A percentile compares a stretch with the other conserved stretches of the same genome.
These are phyloP conservation scores for Oxygymnocypris stewartii DNA, from an alignment of 2,113 vertebrate species.

Conservation along the genomic window DNA sequence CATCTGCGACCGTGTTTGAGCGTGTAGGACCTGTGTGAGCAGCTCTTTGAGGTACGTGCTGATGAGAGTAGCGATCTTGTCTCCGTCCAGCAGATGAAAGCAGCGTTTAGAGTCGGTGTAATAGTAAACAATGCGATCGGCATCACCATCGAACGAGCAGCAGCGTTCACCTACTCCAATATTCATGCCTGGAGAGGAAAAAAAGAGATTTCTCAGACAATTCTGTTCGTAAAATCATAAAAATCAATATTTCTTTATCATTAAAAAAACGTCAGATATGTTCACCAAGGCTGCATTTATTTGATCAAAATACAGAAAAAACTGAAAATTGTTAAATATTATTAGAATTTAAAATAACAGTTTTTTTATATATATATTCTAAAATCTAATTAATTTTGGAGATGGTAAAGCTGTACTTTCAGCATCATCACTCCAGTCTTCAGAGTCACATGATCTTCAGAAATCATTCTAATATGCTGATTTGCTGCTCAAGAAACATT, in stretches of 20 bases:
- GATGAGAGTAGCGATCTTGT: constrained; percentile 94
- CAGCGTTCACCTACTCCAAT: constrained; percentile 80
- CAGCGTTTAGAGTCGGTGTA: constrained; percentile 75
- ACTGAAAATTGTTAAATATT: no score
- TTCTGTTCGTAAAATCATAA: background rate
- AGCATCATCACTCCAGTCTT: background rate
- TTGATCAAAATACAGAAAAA: background rate
- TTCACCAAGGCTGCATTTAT: background rate
- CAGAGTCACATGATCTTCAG: background rate
- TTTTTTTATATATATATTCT: background rate
- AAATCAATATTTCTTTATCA: no score
- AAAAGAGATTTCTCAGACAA: background rate
- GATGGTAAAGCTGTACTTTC: background rate
- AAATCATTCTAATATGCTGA: background rate
- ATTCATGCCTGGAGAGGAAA: constrained; percentile 74
- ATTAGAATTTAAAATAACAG: background rate
- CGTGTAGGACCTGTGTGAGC: constrained; percentile 82
- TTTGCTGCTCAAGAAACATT: no score
- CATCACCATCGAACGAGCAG: constrained; percentile 94
- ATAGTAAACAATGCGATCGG: constrained; percentile 93
- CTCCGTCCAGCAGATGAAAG: constrained; percentile 93
- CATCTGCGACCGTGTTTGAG: no score
- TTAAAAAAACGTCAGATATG: background rate
- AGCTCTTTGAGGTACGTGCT: constrained; percentile 91
- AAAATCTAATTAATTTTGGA: no score